Evolutionary conservation across 2,888 invertebrate species (phyloP).

Genomic region (Pilophorus perplexus): DNA sequence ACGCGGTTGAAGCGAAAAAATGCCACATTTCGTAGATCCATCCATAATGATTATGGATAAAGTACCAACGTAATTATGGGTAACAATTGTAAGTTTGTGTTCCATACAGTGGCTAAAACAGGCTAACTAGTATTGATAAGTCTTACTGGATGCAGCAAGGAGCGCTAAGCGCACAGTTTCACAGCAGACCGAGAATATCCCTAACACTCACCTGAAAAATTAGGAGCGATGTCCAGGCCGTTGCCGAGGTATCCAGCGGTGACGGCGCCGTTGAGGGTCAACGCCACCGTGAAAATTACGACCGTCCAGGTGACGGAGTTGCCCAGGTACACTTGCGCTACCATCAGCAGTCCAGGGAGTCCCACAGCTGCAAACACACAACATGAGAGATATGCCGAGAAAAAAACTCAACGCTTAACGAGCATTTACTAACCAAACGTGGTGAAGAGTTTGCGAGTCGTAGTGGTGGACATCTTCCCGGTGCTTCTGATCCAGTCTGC

Average conservation of each 20-base stretch:
- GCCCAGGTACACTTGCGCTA: constrained; percentile 69
- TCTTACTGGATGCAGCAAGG: no score
- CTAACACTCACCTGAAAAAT: constrained; percentile 74
- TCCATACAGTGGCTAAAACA: no score
- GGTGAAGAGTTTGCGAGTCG: constrained; percentile 68
- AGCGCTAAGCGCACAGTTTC: no score
- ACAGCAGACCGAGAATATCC: no score
- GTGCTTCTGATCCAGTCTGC: constrained; percentile 69
- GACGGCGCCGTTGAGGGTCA: constrained; percentile 81
- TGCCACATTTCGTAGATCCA: no score
- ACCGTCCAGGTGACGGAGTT: constrained; percentile 70
- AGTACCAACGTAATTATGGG: no score
- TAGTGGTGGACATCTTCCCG: constrained; percentile 69
- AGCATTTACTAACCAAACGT: constrained; percentile 58
- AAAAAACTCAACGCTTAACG: no score
- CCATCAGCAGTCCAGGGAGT: constrained; percentile 69
- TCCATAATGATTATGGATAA: no score
- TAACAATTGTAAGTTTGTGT: no score
- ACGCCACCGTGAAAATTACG: constrained; percentile 71
- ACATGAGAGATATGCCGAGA: no score
- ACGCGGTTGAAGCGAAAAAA: no score
- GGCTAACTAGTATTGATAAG: no score
- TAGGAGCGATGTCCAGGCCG: constrained; percentile 82
- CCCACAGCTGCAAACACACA: constrained; percentile 57
- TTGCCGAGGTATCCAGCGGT: constrained; percentile 84